Evolutionary conservation across 1,140 invertebrate genomes (phyloP), one percentile per base, ranked within the genome.

Genomic region (Drosophila aff.): DNA sequence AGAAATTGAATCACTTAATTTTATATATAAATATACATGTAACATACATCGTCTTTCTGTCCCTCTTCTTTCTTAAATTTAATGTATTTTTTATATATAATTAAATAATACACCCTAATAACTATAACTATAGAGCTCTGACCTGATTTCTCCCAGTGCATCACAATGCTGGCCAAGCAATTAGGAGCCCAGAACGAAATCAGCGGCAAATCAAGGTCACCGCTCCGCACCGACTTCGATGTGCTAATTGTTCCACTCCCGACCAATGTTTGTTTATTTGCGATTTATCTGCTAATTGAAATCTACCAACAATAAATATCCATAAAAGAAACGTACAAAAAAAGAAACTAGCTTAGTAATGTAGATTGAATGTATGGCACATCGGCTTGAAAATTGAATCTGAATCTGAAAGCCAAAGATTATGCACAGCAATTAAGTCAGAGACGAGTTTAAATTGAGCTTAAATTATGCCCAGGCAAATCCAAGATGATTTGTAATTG

Each of bases 221-320:
- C 21, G 0, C 21, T 31, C 1, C 0, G 46, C 26, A 23, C 3
- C 33, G 26, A 65, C 55, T 52, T 46, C 47, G 28, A 60, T 26
- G 52, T 76, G 60, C 71, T 76, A 76, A 66, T 64, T 76, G 38
- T 49, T 43, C 16, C 40, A 52, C 36, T 43, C 47, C 21, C 36
- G 31, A 7, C 21, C 21, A 52, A 40, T 73, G 23, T 44, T 76
- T 58, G 41, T 21, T 47, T 57, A 57, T 64, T 73, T 31, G 50
- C 52, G n/a, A 59, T 50, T 58, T 46, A 76, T 67, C 62, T 77
- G 73, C 55, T 76, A 76, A 77, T 77, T 77, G 74, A 76, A 77
- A 77, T 76, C 38, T 50, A 28, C n/a, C 40, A 52, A 46, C 5
- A 36, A 8, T 36, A 36, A 15, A 36, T 33, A 36, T 33, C 6